Evolutionary conservation across 2,888 invertebrate genomes (phyloP).

Genomic region (Agonopterix heracliana): DNA sequence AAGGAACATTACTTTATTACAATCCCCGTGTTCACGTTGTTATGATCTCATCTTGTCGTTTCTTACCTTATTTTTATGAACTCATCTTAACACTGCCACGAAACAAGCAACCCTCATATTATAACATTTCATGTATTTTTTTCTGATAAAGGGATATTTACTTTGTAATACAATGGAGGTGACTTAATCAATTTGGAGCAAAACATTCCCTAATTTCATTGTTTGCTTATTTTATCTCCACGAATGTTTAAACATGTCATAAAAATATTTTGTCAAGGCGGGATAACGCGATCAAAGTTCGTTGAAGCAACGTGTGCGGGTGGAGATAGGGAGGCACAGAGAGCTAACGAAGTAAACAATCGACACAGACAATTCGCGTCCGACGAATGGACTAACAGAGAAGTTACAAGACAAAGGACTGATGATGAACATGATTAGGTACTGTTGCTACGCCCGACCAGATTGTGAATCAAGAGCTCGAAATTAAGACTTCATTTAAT

Average conservation of each 20-base stretch:
- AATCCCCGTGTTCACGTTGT: slow-evolving; percentile 21
- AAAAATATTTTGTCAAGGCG: slow-evolving; percentile 30
- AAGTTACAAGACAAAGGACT: slow-evolving; percentile 53
- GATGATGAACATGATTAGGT: slow-evolving; percentile 59
- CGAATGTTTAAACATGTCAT: slow-evolving; percentile 6
- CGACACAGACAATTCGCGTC: slow-evolving; percentile 56
- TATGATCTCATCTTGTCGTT: slow-evolving; percentile 13
- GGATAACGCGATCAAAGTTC: slow-evolving; percentile 47
- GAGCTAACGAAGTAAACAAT: slow-evolving; percentile 73
- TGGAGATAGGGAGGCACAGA: slow-evolving; percentile 35
- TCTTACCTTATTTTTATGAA: slow-evolving; percentile 3
- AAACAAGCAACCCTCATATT: not conserved
- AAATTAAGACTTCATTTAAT: too few species aligned
- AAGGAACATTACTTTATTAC: slow-evolving; percentile 31
- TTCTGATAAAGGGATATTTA: too few species aligned
- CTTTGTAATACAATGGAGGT: too few species aligned
- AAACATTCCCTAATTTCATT: not conserved
- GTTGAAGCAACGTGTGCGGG: slow-evolving; percentile 37
- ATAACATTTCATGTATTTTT: not conserved
- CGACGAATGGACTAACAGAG: slow-evolving; percentile 41
- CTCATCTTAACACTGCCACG: not conserved
- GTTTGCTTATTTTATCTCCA: not conserved
- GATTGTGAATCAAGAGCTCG: too few species aligned
- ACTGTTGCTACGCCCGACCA: too few species aligned
- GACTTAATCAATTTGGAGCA: too few species aligned